These are phyloP conservation scores for Calephelis virginiensis DNA, from an alignment of 1,140 invertebrate species.

Conservation along the genomic window DNA sequence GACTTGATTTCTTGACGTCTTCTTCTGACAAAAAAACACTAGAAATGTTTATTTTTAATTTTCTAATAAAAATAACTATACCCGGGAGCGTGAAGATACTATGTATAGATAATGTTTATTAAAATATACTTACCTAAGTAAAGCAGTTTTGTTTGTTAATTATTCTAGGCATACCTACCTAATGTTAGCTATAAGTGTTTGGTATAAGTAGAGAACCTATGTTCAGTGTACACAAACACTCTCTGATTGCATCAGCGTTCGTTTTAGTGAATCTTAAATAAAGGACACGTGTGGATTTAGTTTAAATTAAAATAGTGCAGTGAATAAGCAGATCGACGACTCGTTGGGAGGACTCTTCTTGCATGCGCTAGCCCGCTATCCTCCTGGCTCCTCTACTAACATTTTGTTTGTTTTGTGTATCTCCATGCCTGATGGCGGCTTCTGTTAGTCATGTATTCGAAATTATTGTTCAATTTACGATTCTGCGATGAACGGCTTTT, in stretches of 20 bases:
- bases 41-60: no score
- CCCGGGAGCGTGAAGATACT: no score
- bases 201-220: background rate
- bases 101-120: no score
- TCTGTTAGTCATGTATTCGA: conserved; percentile 36
- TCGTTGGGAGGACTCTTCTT: conserved; percentile 35
- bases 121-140: no score
- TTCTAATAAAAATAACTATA: no score
- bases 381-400: conserved; percentile 30
- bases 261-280: conserved; percentile 40
- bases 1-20: no score
- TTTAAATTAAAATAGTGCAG: conserved; percentile 66
- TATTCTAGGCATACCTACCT: no score
- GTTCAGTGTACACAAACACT: conserved; percentile 1
- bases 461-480: conserved; percentile 23
- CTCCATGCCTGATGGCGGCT: conserved; percentile 30
- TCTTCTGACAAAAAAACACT: no score
- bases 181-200: no score
- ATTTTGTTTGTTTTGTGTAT: conserved; percentile 41
- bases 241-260: conserved; percentile 40
- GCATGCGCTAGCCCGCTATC: conserved; percentile 25
- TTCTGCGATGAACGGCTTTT: no score
- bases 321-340: conserved; percentile 61
- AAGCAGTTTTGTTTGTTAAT: background rate
- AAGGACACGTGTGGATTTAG: conserved; percentile 64